Evolutionary conservation across 2,113 vertebrate species (phyloP), one percentile per base, ranked within the genome.

Genomic region (Esox niger): DNA sequence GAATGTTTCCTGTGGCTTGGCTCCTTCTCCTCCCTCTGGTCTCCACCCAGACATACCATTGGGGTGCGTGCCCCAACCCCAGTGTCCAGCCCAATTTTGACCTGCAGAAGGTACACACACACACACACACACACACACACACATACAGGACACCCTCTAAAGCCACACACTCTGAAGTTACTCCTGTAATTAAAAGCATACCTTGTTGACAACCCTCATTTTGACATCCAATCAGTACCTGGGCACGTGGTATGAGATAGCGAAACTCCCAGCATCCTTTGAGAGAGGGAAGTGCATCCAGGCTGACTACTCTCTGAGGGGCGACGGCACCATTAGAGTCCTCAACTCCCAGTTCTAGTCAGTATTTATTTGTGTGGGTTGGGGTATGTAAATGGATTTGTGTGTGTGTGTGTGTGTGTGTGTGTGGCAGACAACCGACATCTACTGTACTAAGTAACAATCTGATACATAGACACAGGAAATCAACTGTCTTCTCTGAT

Each of bases 1-100:
- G 4, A 0, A 85, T 83, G 83, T 64, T 65, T 2, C n/a, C 73
- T 0, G 2, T 66, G 11, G 64, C 20, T 62, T 66, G 81, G 5
- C 62, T 88, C 0, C 32, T 89, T 68, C 43, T 86, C 20, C 56
- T 88, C 13, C 81, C 87, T 25, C 70, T 87, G 66, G 75, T 82
- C 64, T 79, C 84, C 0, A 89, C 92, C 4, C 96, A 97, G 77
- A 91, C 87, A 0, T 93, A 91, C 46, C 92, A 86, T 25, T 82
- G 93, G 79, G 95, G 95, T 31, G 85, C 83, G 0, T 98, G 96
- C 72, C 94, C 92, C 0, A 74, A 73, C 1, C 94, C 93, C 0
- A 79, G 89, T 0, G 91, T 95, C 46, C 94, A 96, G 82, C 91
- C 94, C 67, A 75, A 86, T 70, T 96, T 98, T 0, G 70, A 92